Base-by-base conservation (phyloP, 2,113 vertebrate genomes). In the Tapirus terrestris region DNA sequence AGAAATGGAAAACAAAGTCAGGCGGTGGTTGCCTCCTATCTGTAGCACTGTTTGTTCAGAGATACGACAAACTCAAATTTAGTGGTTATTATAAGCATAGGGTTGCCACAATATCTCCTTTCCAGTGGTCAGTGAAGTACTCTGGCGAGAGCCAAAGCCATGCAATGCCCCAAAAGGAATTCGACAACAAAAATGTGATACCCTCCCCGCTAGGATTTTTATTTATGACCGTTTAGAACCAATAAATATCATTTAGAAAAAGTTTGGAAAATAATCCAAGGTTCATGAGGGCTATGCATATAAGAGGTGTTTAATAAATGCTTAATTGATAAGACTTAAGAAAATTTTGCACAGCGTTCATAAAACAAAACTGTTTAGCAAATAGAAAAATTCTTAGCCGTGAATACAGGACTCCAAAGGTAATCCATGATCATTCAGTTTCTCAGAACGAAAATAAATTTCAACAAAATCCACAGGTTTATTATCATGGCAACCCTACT, bases 401-500 rank as follows among this genome's bases (percentile, higher is more conserved):
- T 25, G 87, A 80, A 20, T 5, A 12, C 2, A 36, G 56, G 89
- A 48, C 68, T 85, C n/a, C 3, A 10, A 25, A 83, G 58, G 79
- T 56, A 13, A 58, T 36, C 25, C 2, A 10, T 17, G 77, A 68
- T 86, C 63, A 11, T 20, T 94, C 11, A 25, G 3, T 63, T 82
- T 77, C 53, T 80, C 36, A 27, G 60, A 73, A 83, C 13, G 10
- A 13, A 61, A 58, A 56, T 9, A n/a, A 51, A 95, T 60, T 79
- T 61, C 18, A 25, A 56, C 77, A 31, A 83, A 97, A 87, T 92
- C 61, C 4, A 0, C 23, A 6, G 23, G 75, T 70, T 85, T 76
- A 76, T 89, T 99, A 99, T 99, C 99, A 98, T 99, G 99, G 99
- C 99, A 99, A 99, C 99, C 99, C 99, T 99, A 99, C 99, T 98